Evolutionary conservation across 2,888 invertebrate genomes (phyloP).

Genomic region (Ormyrus nitidulus): DNA sequence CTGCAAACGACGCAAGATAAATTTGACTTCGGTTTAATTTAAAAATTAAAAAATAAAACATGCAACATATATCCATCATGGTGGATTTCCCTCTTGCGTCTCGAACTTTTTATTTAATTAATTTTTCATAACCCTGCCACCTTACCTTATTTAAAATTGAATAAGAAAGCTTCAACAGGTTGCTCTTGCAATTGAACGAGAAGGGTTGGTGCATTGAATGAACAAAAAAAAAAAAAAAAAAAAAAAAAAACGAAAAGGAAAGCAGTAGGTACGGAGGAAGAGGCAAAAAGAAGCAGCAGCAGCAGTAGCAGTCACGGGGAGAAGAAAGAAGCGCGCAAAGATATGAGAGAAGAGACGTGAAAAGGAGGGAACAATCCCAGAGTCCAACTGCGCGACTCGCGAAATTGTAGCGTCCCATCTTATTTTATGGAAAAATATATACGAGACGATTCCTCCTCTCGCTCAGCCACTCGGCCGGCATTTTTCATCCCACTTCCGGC

Average conservation of each 20-base stretch:
- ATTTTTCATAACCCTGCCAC: constrained; percentile 2
- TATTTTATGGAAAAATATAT: constrained; percentile 34
- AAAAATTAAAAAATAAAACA: background rate
- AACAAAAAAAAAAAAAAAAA: background rate
- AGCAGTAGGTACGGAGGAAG: background rate
- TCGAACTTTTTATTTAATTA: constrained; percentile 32
- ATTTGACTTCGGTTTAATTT: too few species aligned
- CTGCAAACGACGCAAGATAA: too few species aligned
- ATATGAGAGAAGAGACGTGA: constrained; percentile 4
- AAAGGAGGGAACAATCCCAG: constrained; percentile 28
- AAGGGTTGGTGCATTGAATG: background rate
- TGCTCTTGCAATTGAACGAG: constrained; percentile 25
- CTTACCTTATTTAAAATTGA: constrained; percentile 34
- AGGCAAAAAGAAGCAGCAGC: background rate
- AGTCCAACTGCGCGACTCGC: background rate
- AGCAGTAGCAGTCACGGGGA: background rate
- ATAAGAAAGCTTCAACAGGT: constrained; percentile 50
- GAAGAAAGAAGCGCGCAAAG: background rate
- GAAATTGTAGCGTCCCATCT: constrained; percentile 21
- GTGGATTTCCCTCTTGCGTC: background rate
- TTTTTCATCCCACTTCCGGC: constrained; percentile 4
- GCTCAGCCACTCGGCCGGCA: background rate
- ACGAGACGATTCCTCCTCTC: too few species aligned
- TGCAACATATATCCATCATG: background rate
- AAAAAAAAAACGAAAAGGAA: background rate